Base-by-base conservation (phyloP, 2,113 vertebrate species). In the Dinomys branickii region DNA sequence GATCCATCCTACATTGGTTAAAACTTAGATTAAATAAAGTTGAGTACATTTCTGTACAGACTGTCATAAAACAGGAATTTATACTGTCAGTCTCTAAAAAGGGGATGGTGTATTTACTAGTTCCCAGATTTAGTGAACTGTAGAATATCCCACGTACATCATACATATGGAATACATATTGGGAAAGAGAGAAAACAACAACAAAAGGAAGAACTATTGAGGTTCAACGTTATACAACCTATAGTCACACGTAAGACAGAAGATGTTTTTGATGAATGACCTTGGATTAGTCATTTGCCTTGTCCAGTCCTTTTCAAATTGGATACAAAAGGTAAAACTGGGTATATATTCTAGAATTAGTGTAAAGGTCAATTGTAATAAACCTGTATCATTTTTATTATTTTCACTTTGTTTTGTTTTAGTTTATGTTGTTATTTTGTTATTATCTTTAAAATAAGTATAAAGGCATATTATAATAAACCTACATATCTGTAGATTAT, bases 21-120 rank as follows among this genome's bases (percentile, higher is more conserved):
- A 75, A 65, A 1, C 28, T n/a, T n/a, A 17, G 2, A 7, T 83
- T 92, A 91, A 85, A 54, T 54, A 26, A 81, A 73, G 13, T 75
- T 93, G 87, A 75, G 22, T 87, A 7, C 4, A 80, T 80, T 95
- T 83, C 50, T 93, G 94, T 81, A 65, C 7, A 61, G 50, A 90
- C 50, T 88, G n/a, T n/a, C 88, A 35, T 65, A 82, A 75, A 3
- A 71, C 30, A 30, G 28, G 33, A 56, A 10, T 56, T 56, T 47
- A 69, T 52, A 50, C 30, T 77, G 8, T 73, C 38, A 90, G 73
- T 87, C 14, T 87, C 33, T 20, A 84, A 61, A 13, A 92, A 80
- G 19, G 0, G 12, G 4, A 52, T 1, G 41, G 12, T 47, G 0
- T 87, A 24, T 52, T 93, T 83, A 78, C 44, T 26, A 63, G 28